Percentiles rank a stretch among this genome's conserved stretches.
Evolutionary conservation across 2,888 invertebrate species (phyloP).

Genomic region (Operophtera brumata): DNA sequence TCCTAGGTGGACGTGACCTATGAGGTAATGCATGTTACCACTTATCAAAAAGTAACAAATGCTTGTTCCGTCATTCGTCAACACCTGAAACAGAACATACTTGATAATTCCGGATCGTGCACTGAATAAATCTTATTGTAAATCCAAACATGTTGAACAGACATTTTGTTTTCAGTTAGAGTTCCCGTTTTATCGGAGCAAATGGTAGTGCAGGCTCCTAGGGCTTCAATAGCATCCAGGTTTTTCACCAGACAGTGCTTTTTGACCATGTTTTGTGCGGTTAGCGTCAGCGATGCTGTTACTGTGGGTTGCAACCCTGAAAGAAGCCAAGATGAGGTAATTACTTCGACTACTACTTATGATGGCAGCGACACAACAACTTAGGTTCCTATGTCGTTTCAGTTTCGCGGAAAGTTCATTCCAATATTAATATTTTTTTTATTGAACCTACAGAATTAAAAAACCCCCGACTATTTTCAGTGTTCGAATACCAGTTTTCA

Average conservation of each 20-base stretch:
- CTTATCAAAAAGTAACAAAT: no score
- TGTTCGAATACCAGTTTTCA: no score
- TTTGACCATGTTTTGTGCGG: conserved; percentile 98
- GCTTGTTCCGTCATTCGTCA: no score
- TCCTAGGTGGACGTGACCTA: no score
- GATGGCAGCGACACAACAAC: background rate
- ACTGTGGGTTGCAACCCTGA: conserved; percentile 95
- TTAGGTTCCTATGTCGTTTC: no score
- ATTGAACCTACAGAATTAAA: no score
- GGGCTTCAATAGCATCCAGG: conserved; percentile 98
- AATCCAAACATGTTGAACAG: conserved; percentile 98
- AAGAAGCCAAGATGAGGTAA: conserved; percentile 1
- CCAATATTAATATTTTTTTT: no score
- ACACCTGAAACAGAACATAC: conserved; percentile 38
- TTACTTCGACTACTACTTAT: background rate
- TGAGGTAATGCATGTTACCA: no score
- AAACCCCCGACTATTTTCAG: no score
- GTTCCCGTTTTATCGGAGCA: conserved; percentile 99
- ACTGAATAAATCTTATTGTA: conserved; percentile 94
- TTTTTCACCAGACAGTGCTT: conserved; percentile 99
- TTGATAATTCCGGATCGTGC: conserved; percentile 81
- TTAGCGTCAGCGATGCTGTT: conserved; percentile 97
- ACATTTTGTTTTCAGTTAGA: conserved; percentile 98
- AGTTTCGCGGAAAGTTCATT: background rate
- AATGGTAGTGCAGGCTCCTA: conserved; percentile 98